Evolutionary conservation across 2,888 invertebrate species (phyloP).

Genomic region (Nephrotoma guestfalica): DNA sequence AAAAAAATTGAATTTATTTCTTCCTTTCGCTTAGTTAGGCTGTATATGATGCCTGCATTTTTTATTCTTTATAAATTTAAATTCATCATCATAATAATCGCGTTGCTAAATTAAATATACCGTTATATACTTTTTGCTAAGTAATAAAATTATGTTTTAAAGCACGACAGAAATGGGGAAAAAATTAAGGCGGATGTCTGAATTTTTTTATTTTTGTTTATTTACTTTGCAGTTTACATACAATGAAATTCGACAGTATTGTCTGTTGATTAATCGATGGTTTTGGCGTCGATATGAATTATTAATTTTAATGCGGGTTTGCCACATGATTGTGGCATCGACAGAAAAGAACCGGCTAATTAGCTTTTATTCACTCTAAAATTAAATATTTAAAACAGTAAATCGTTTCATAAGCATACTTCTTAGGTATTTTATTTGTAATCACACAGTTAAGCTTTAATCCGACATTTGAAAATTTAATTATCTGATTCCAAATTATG

Average conservation of each 20-base stretch:
- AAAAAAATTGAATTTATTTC: not conserved
- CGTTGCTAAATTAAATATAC: not conserved
- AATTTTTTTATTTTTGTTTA: not conserved
- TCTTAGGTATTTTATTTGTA: too few relatives aligned
- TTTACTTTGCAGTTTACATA: not conserved
- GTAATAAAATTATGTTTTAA: not conserved
- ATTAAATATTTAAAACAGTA: too few relatives aligned
- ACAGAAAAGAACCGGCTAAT: too few relatives aligned
- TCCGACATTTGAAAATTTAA: too few relatives aligned
- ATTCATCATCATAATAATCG: not conserved
- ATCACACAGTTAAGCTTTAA: too few relatives aligned
- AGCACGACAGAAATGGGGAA: not conserved
- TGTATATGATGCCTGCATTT: not conserved
- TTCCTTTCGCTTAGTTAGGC: not conserved
- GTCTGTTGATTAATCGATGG: not conserved
- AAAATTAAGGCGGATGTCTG: not conserved
- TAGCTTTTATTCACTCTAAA: too few relatives aligned
- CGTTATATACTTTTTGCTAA: not conserved
- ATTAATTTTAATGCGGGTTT: not conserved
- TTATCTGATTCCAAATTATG: too few relatives aligned
- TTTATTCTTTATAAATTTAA: not conserved
- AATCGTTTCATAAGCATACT: too few relatives aligned
- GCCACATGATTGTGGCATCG: too few relatives aligned
- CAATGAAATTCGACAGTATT: not conserved
- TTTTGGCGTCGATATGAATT: not conserved